Evolutionary conservation across 2,888 invertebrate species (phyloP), one percentile per base, ranked within the genome.

Genomic region (Cinara cedri): DNA sequence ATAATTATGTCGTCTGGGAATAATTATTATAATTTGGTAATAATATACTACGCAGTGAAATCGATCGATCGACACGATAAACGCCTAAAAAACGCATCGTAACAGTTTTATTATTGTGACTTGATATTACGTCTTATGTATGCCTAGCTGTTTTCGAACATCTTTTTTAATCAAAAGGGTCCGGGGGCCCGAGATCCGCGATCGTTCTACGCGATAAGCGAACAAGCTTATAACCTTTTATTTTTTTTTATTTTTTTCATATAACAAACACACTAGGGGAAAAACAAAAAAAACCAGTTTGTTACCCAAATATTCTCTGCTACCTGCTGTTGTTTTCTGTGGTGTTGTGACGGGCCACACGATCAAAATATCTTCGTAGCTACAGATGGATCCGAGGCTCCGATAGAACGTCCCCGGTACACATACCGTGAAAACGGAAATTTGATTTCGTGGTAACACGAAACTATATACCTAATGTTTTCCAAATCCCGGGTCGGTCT

Each of bases 181-280:
- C 6, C 46, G 19, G 51, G 44, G 21, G 19, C 9, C 13, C 8
- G 44, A 34, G 49, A 6, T 1, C 19, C 51, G 54, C 34, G 68
- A 70, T 70, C 68, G 68, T 54, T 13, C 34, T 34, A 34, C 68
- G 68, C n/a, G 68, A 70, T 70, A 70, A 70, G 6, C 68, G 68
- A 70, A 70, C 68, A 34, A 54, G 68, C 54, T 70, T 70, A 19
- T 24, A 70, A 51, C 54, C 68, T 54, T 70, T 54, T 70, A 51
- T 26, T 51, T n/a, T 14, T 55, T 10, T 8, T 21, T 21, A 1
- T 54, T 19, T 19, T 19, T 19, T 9, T n/a, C 14, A n/a, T 2
- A 51, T 51, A 16, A 14, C n/a, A 14, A 13, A 54, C 19, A 8
- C 6, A 34, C 34, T 3, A 34, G 51, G 4, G 4, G 8, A 21